Conservation (phyloP, 2,888 invertebrate genomes). For the Hirtodrosophila cameraria region DNA sequence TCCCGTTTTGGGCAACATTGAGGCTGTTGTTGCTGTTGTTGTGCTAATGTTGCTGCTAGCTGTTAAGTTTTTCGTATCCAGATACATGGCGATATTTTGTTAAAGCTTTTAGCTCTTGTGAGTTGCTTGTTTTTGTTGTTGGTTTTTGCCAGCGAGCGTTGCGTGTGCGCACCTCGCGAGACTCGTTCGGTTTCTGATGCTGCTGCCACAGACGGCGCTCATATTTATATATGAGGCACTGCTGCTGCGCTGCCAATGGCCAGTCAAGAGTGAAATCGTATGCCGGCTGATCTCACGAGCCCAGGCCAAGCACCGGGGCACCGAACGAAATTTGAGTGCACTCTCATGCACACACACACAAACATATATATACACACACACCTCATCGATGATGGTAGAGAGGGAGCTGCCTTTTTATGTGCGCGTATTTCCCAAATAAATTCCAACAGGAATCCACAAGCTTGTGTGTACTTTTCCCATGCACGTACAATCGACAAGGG, state of each 20-base stretch:
- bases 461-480: conserved; percentile 83
- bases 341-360: conserved; percentile 64
- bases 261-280: conserved; percentile 79
- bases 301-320: conserved; percentile 60
- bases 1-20: conserved; percentile 43
- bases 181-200: conserved; percentile 83
- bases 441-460: conserved; percentile 83
- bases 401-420: conserved; percentile 64
- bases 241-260: conserved; percentile 71
- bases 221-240: conserved; percentile 81
- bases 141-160: conserved; percentile 48
- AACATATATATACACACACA: conserved; percentile 17
- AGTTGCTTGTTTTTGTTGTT: conserved; percentile 25
- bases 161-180: conserved; percentile 81
- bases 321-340: conserved; percentile 80
- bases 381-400: conserved; percentile 47
- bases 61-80: conserved; percentile 81
- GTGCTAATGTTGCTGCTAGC: conserved; percentile 47
- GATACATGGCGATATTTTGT: conserved; percentile 71
- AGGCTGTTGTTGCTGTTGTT: conserved; percentile 33
- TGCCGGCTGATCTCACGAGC: conserved; percentile 78
- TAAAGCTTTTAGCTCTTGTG: conserved; percentile 20
- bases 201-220: conserved; percentile 80
- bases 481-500: conserved; percentile 79
- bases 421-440: conserved; percentile 81